Evolutionary conservation across 2,113 vertebrate genomes (phyloP).

Genomic region (Neodon shergylaensis): DNA sequence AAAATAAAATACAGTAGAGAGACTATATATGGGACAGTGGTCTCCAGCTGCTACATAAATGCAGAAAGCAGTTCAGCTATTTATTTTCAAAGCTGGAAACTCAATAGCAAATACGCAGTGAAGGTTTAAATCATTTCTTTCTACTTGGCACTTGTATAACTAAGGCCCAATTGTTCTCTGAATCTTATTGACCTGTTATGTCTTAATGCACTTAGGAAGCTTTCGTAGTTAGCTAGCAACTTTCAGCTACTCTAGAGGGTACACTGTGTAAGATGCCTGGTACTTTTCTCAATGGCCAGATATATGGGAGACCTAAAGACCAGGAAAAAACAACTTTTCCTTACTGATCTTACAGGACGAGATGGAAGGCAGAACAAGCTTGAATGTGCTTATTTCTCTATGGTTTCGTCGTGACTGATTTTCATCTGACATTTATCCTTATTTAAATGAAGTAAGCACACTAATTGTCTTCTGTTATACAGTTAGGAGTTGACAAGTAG

Average conservation of each 20-base stretch:
- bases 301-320: not conserved
- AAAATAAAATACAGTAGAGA: constrained; percentile 68
- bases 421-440: constrained; percentile 15
- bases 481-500: not conserved
- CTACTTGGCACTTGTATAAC: constrained; percentile 61
- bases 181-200: constrained; percentile 62
- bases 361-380: not conserved
- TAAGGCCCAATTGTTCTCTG: constrained; percentile 66
- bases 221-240: constrained; percentile 43
- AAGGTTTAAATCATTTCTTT: constrained; percentile 73
- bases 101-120: constrained; percentile 76
- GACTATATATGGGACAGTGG: constrained; percentile 76
- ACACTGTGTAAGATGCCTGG: not conserved
- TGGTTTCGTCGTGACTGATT: not conserved
- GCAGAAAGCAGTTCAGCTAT: constrained; percentile 76
- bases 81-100: constrained; percentile 82
- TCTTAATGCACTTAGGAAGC: constrained; percentile 51
- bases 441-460: not conserved
- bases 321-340: not conserved
- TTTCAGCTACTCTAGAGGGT: constrained; percentile 12
- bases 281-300: constrained; percentile 11
- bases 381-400: not conserved
- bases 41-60: constrained; percentile 84
- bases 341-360: not conserved
- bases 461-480: not conserved